A percentile compares a stretch with the other conserved stretches of the same genome.
phyloP scores from a whole-genome alignment of 2,797 vertebrate genomes.

The Betta splendens region DNA sequence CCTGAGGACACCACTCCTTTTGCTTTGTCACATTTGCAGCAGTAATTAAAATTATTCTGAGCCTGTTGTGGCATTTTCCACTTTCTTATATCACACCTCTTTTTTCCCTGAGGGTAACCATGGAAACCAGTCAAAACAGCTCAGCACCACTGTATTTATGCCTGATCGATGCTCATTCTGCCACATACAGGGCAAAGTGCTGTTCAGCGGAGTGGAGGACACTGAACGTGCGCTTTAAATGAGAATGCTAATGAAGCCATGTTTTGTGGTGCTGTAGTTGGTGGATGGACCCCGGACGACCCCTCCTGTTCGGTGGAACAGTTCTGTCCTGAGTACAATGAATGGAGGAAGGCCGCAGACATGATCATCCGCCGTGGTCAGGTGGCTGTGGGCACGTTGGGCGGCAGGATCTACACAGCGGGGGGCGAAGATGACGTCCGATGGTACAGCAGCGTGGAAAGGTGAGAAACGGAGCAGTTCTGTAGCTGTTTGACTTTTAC shows the following conservation, averaged over 20 bases:
- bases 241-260: not conserved
- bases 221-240: too few species aligned
- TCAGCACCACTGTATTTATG: not conserved
- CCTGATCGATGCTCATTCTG: slow-evolving; percentile 6
- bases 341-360: slow-evolving; percentile 68
- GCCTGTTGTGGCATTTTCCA: too few species aligned
- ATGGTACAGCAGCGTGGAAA: slow-evolving; percentile 72
- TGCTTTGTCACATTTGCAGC: not conserved
- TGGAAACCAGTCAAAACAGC: slow-evolving; percentile 30
- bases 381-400: slow-evolving; percentile 64
- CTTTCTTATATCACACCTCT: slow-evolving; percentile 12
- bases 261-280: slow-evolving; percentile 49
- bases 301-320: slow-evolving; percentile 63
- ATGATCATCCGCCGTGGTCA: slow-evolving; percentile 57
- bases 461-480: too few species aligned
- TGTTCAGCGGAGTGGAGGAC: too few species aligned
- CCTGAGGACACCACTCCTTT: too few species aligned
- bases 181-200: slow-evolving; percentile 1
- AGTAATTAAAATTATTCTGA: too few species aligned
- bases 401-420: slow-evolving; percentile 57
- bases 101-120: slow-evolving; percentile 18
- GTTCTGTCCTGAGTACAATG: slow-evolving; percentile 71
- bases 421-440: slow-evolving; percentile 61
- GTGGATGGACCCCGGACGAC: slow-evolving; percentile 67
- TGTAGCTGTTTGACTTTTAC: too few species aligned